Evolutionary conservation across 2,888 invertebrate species (phyloP).

Genomic region (Eilema depressum): DNA sequence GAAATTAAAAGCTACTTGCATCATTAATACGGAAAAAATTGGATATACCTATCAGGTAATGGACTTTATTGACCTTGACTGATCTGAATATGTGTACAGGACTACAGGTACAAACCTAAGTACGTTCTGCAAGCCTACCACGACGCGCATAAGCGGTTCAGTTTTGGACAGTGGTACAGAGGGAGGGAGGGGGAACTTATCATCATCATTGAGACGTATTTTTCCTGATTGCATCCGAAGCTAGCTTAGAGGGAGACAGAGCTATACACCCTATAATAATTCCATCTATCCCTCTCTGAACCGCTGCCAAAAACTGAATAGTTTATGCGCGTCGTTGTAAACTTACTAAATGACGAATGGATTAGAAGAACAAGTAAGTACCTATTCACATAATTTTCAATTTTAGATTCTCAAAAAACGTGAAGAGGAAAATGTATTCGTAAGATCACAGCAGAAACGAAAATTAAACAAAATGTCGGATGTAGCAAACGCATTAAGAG

Average conservation of each 20-base stretch:
- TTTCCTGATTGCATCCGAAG: too few relatives aligned
- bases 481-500: conserved; percentile 88
- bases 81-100: background rate
- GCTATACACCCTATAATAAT: too few relatives aligned
- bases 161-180: too few relatives aligned
- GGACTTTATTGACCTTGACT: background rate
- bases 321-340: too few relatives aligned
- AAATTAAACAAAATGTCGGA: conserved; percentile 93
- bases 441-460: conserved; percentile 92
- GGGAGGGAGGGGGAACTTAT: too few relatives aligned
- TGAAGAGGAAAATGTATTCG: conserved; percentile 94
- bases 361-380: background rate
- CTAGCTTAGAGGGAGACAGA: too few relatives aligned
- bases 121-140: background rate
- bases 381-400: background rate
- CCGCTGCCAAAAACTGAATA: too few relatives aligned
- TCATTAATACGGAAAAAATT: conserved; percentile 95
- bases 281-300: too few relatives aligned
- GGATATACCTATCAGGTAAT: conserved; percentile 94
- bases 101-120: too few relatives aligned
- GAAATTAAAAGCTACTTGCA: conserved; percentile 91
- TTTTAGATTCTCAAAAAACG: conserved; percentile 91
- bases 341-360: too few relatives aligned
- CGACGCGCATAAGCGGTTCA: too few relatives aligned
- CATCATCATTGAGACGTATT: too few relatives aligned